These are phyloP conservation scores for Mormoops blainvillei DNA, from an alignment of 2,113 vertebrate genomes.

Conservation along the genomic window DNA sequence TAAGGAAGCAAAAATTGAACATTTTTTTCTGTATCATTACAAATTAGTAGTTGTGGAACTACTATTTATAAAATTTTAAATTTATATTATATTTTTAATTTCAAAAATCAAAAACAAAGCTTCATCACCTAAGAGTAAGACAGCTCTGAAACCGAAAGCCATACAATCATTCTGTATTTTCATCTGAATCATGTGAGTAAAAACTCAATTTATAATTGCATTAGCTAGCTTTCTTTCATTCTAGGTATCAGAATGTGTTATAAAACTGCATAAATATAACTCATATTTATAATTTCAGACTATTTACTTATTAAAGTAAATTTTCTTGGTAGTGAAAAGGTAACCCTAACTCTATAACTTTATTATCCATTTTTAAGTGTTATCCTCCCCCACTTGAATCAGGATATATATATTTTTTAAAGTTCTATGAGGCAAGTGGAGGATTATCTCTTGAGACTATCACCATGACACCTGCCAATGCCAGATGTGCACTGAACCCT, in stretches of 20 bases:
- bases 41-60: not conserved
- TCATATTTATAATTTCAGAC: not conserved
- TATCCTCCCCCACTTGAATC: not conserved
- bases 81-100: not conserved
- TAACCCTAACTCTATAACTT: not conserved
- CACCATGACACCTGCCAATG: constrained; percentile 17
- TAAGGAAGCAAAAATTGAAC: not conserved
- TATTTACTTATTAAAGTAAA: not conserved
- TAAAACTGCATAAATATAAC: not conserved
- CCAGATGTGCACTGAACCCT: constrained; percentile 28
- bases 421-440: not conserved
- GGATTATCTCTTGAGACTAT: not conserved
- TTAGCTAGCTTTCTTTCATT: not conserved
- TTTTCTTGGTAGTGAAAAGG: not conserved
- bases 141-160: not conserved
- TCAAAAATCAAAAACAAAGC: constrained; percentile 24
- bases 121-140: not conserved
- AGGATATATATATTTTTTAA: not conserved
- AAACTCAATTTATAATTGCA: not conserved
- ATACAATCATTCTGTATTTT: not conserved
- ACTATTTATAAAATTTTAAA: constrained; percentile 36
- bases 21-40: not conserved
- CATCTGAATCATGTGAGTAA: not conserved
- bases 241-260: not conserved
- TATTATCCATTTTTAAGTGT: constrained; percentile 2